phyloP scores from a whole-genome alignment of 2,797 vertebrate species.

The Micromesistius poutassou region DNA sequence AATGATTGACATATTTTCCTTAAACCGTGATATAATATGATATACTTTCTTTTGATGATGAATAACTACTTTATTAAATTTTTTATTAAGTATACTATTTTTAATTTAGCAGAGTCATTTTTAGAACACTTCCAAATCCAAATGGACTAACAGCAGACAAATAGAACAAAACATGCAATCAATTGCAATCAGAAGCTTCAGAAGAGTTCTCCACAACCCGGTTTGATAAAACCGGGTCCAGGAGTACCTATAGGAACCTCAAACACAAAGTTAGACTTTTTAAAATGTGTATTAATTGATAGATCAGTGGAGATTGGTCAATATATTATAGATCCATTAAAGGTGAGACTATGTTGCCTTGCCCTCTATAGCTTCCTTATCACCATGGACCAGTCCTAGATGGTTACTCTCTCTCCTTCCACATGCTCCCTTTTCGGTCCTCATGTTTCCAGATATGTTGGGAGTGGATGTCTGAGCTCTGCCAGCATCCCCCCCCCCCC shows the following conservation, averaged over 20 bases:
- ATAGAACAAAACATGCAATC: background rate
- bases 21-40: background rate
- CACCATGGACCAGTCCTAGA: conserved; percentile 46
- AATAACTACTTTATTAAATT: background rate
- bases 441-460: conserved; percentile 44
- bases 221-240: background rate
- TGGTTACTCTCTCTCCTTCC: conserved; percentile 32
- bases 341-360: conserved; percentile 21
- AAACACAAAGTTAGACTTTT: background rate
- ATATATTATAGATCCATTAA: background rate
- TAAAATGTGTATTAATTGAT: background rate
- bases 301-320: background rate
- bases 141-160: too few relatives aligned
- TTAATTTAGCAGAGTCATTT: background rate
- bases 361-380: conserved; percentile 37
- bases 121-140: background rate
- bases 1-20: too few relatives aligned
- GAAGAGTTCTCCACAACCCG: background rate
- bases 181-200: background rate
- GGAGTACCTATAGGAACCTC: background rate
- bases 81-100: background rate
- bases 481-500: conserved; percentile 14
- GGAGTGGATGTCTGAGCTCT: conserved; percentile 57
- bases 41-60: background rate
- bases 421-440: conserved; percentile 12